Conservation (phyloP, 2,113 vertebrate species). For the Prietella phreatophila region DNA sequence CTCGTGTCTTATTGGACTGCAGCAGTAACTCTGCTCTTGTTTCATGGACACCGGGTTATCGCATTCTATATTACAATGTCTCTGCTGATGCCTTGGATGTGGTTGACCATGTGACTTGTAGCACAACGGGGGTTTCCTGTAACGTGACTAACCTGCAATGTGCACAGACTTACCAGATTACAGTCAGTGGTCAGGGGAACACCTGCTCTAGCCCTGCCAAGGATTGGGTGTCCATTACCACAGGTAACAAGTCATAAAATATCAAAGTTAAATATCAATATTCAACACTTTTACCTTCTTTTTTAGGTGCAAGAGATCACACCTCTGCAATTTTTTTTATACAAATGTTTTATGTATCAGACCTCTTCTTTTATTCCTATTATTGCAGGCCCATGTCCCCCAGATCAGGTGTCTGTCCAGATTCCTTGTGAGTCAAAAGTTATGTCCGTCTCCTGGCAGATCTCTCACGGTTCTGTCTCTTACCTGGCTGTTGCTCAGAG, state of each 20-base stretch:
- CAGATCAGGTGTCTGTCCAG: conserved; percentile 58
- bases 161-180: conserved; percentile 66
- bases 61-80: conserved; percentile 65
- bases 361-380: not conserved
- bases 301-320: not conserved
- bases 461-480: conserved; percentile 60
- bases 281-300: not conserved
- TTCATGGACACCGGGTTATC: conserved; percentile 67
- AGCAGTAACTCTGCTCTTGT: conserved; percentile 59
- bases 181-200: conserved; percentile 63
- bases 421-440: conserved; percentile 66
- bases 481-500: conserved; percentile 66
- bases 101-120: conserved; percentile 50
- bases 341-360: not conserved
- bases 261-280: not conserved
- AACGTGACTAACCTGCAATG: conserved; percentile 66
- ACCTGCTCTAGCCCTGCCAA: conserved; percentile 59
- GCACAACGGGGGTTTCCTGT: conserved; percentile 61
- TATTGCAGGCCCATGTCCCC: conserved; percentile 69
- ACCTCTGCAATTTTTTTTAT: not conserved
- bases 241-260: conserved; percentile 61
- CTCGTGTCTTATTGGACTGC: conserved; percentile 60
- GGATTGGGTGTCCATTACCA: conserved; percentile 48
- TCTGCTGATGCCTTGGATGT: conserved; percentile 40
- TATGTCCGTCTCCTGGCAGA: conserved; percentile 66